phyloP scores from a whole-genome alignment of 1,140 invertebrate species.

The Gryon sp. region DNA sequence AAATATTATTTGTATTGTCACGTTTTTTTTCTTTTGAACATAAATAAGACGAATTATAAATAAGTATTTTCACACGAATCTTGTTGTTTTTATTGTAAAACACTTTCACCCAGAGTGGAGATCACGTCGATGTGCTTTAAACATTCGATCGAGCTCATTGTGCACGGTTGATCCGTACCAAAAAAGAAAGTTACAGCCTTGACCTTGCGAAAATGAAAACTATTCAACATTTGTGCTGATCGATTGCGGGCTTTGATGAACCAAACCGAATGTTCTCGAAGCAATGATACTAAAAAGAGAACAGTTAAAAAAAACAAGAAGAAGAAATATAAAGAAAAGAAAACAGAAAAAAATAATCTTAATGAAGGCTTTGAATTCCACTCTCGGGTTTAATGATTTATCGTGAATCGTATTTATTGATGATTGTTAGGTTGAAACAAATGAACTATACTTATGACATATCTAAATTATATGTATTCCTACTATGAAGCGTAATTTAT shows the following conservation, averaged over 20 bases:
- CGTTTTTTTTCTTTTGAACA: no score
- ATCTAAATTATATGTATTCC: no score
- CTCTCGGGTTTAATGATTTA: slow-evolving; percentile 7
- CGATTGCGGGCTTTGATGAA: slow-evolving; percentile 5
- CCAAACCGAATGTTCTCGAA: background rate
- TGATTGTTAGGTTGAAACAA: background rate
- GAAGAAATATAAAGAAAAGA: slow-evolving; percentile 12
- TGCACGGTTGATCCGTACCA: slow-evolving; percentile 1
- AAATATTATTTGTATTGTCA: slow-evolving; percentile 42
- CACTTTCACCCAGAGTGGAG: slow-evolving; percentile 21
- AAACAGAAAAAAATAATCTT: slow-evolving; percentile 14
- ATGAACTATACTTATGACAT: no score
- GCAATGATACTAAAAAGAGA: no score
- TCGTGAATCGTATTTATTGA: background rate
- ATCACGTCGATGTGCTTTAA: slow-evolving; percentile 11
- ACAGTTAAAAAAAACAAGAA: no score
- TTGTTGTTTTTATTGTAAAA: slow-evolving; percentile 11
- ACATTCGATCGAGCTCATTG: slow-evolving; percentile 1
- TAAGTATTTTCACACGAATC: slow-evolving; percentile 39
- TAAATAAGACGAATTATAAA: no score
- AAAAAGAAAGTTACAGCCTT: slow-evolving; percentile 47
- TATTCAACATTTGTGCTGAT: slow-evolving; percentile 22
- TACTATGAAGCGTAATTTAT: no score
- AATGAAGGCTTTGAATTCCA: slow-evolving; percentile 17
- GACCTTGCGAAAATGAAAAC: slow-evolving; percentile 51